A percentile compares a stretch with the other conserved stretches of the same genome.
These are phyloP conservation scores for Clarias magur DNA, from an alignment of 2,113 vertebrate genomes.

Conservation along the genomic window DNA sequence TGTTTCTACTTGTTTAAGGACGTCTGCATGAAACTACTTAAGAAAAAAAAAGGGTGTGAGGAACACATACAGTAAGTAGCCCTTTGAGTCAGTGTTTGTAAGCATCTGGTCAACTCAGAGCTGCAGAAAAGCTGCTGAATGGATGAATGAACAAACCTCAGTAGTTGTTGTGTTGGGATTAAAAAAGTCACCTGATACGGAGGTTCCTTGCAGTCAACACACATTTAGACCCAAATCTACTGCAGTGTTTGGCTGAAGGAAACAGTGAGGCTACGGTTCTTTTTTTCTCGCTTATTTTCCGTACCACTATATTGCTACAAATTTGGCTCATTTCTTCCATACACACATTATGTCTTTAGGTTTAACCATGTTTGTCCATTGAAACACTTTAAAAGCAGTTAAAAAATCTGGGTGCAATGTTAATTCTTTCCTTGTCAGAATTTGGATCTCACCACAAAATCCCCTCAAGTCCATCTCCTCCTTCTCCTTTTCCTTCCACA, in stretches of 20 bases:
- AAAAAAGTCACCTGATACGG: neutral
- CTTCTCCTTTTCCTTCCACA: conserved; percentile 44
- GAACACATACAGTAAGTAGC: neutral
- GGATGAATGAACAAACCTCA: conserved; percentile 16
- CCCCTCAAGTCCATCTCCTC: conserved; percentile 56
- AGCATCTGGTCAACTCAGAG: conserved; percentile 22
- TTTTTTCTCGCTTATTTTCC: neutral
- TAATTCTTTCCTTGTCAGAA: conserved; percentile 72
- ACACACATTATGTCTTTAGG: conserved; percentile 59
- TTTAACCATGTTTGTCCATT: conserved; percentile 59
- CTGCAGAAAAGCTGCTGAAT: conserved; percentile 7
- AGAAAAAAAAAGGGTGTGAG: conserved; percentile 2
- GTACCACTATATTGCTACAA: conserved; percentile 3
- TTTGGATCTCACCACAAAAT: conserved; percentile 70
- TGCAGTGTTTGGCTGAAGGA: neutral
- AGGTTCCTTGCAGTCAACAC: neutral
- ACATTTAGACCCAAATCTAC: neutral
- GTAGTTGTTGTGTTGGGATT: conserved; percentile 11
- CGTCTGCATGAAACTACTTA: neutral
- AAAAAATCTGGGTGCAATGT: conserved; percentile 65
- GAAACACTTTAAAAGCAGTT: conserved; percentile 65
- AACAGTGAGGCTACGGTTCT: neutral
- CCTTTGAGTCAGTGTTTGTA: conserved; percentile 4
- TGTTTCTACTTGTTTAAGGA: neutral
- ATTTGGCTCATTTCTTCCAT: conserved; percentile 56